Base-by-base conservation (phyloP, 2,888 invertebrate genomes). In the Platycheirus rosarum region DNA sequence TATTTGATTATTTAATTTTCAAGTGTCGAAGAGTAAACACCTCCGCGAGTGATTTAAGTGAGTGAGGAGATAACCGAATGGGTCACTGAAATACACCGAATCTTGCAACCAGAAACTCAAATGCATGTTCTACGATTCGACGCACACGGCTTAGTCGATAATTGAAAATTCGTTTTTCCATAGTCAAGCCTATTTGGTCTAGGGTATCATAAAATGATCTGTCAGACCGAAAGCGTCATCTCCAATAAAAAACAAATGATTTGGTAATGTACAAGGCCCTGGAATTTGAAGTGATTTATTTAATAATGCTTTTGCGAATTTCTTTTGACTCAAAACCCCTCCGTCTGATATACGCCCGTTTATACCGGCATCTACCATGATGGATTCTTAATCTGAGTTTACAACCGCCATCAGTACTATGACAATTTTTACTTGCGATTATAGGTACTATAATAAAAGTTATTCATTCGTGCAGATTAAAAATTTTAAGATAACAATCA, bases 281-380 rank as follows among this genome's bases (percentile, higher is more conserved):
- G n/a, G n/a, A n/a, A n/a, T n/a, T n/a, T n/a, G n/a, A n/a, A n/a
- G n/a, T n/a, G n/a, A 32, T 23, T 62, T 62, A 42, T 44, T 26
- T 26, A n/a, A n/a, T n/a, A 62, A 62, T n/a, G 11, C 26, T 63
- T 63, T 48, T 48, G 48, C 35, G 42, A 82, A 70, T 32, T 13
- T n/a, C 9, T 57, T 66, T 35, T 68, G 62, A 32, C 35, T 32
- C 23, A 76, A 65, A 29, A 71, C 63, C 11, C 71, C 63, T 14
- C 75, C 80, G 44, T 80, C 75, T 16, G 62, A 80, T 44, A 70
- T 44, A 14, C 70, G 32, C 11, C 75, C 74, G 40, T 75, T 80
- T 23, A 44, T 51, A 1, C 70, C 70, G n/a, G 49, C 48, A 57
- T 80, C 60, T 49, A 65, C 63, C 57, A 65, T 65, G 1, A 70